Percentiles rank a stretch among this genome's conserved stretches.
Conservation (phyloP, 2,797 vertebrate genomes). For the Rhinoraja longicauda region DNA sequence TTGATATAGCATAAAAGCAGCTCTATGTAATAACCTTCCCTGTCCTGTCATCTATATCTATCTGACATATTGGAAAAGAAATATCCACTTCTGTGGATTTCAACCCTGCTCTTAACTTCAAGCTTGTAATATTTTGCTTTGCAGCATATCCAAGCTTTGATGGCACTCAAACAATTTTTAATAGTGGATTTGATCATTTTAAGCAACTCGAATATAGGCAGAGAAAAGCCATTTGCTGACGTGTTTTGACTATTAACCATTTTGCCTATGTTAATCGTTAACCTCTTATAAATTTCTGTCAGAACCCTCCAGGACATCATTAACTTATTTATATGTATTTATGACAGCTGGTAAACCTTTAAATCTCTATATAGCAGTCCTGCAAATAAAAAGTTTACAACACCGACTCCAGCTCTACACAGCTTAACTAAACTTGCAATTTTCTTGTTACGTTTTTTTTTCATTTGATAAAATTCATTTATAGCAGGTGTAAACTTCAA, state of each 20-base stretch:
- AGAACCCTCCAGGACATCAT: slow-evolving; percentile 32
- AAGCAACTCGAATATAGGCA: neutral
- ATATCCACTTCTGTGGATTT: neutral
- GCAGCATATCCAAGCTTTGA: neutral
- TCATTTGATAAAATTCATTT: slow-evolving; percentile 15
- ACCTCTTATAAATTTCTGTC: slow-evolving; percentile 23
- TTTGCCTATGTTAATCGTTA: slow-evolving; percentile 29
- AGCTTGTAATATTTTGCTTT: neutral
- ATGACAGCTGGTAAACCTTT: neutral
- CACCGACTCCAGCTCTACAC: neutral
- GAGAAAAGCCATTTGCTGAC: neutral
- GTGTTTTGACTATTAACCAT: slow-evolving; percentile 27
- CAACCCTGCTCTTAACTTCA: neutral
- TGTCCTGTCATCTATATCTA: neutral
- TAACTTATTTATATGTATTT: slow-evolving; percentile 37
- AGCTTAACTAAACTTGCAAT: neutral
- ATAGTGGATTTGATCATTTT: neutral
- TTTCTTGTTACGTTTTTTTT: slow-evolving; percentile 16
- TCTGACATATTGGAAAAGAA: neutral
- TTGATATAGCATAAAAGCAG: slow-evolving; percentile 1
- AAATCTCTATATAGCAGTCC: neutral
- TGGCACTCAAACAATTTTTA: neutral
- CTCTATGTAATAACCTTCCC: neutral
- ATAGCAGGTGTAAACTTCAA: slow-evolving; percentile 24
- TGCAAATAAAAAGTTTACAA: neutral